Evolutionary conservation across 1,140 invertebrate species (phyloP).

Genomic region (Gryon sp.): DNA sequence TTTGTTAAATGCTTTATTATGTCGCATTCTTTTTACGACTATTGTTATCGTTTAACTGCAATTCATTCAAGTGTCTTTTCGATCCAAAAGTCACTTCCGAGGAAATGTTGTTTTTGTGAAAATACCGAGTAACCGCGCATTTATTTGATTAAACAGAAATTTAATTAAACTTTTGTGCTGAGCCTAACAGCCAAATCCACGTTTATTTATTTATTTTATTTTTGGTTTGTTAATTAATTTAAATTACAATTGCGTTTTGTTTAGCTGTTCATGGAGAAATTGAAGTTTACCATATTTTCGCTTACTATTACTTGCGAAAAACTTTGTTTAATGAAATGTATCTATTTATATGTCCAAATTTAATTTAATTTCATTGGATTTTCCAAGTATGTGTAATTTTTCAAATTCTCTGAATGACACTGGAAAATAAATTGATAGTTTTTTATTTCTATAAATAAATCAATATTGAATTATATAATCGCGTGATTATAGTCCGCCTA

Average conservation of each 20-base stretch:
- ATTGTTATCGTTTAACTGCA: too few relatives aligned
- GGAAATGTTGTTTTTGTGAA: neutral
- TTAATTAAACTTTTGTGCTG: constrained; percentile 41
- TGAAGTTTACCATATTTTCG: constrained; percentile 7
- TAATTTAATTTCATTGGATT: constrained; percentile 1
- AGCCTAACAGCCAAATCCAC: neutral
- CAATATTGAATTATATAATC: too few relatives aligned
- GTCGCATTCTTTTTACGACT: too few relatives aligned
- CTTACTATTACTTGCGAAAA: constrained; percentile 31
- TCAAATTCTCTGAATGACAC: too few relatives aligned
- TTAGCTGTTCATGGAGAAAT: constrained; percentile 30
- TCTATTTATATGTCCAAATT: constrained; percentile 21
- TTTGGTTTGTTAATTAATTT: constrained; percentile 41
- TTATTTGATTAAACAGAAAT: constrained; percentile 35
- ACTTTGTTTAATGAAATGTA: constrained; percentile 29
- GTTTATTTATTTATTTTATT: neutral
- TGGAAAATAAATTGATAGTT: too few relatives aligned
- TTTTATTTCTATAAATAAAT: too few relatives aligned
- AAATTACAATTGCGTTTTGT: constrained; percentile 37
- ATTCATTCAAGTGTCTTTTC: neutral
- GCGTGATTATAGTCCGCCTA: too few relatives aligned
- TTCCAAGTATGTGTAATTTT: neutral
- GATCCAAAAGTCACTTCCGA: constrained; percentile 21
- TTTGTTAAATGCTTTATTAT: too few relatives aligned
- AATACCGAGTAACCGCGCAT: neutral